A percentile compares a stretch with the other conserved stretches of the same genome.
phyloP scores from a whole-genome alignment of 2,888 invertebrate species.

The Orchestes rusci region DNA sequence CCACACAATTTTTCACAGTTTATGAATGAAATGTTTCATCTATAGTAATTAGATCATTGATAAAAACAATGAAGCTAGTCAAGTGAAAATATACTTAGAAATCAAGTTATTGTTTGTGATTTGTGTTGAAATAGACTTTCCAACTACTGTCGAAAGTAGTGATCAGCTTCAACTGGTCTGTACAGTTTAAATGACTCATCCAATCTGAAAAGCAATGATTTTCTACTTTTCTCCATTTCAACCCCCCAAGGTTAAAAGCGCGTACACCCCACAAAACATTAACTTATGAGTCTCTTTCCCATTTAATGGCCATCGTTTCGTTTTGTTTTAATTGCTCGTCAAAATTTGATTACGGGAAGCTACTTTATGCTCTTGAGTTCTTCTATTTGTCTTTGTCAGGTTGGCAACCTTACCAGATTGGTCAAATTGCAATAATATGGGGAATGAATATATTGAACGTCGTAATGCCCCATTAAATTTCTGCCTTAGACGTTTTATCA shows the following conservation, averaged over 20 bases:
- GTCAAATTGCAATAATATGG: slow-evolving; percentile 23
- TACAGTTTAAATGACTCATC: no score
- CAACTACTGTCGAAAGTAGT: no score
- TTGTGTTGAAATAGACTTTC: no score
- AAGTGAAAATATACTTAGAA: no score
- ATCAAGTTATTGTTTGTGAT: no score
- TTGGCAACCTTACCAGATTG: slow-evolving; percentile 22
- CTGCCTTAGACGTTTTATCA: slow-evolving; percentile 8
- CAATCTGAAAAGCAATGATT: no score
- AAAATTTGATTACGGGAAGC: slow-evolving; percentile 45
- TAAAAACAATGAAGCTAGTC: no score
- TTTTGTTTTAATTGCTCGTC: slow-evolving; percentile 46
- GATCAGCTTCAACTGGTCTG: no score
- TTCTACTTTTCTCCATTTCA: no score
- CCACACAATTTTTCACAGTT: no score
- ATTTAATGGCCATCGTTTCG: slow-evolving; percentile 43
- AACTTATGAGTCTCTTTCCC: slow-evolving; percentile 40
- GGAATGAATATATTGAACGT: slow-evolving; percentile 22
- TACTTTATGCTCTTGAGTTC: slow-evolving; percentile 37
- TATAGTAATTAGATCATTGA: no score
- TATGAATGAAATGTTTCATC: no score
- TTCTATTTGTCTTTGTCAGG: slow-evolving; percentile 28
- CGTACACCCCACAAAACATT: slow-evolving; percentile 34
- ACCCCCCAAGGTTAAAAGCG: slow-evolving; percentile 19
- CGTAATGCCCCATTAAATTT: slow-evolving; percentile 17